Percentiles rank a stretch among this genome's conserved stretches.
Evolutionary conservation across 1,140 invertebrate genomes (phyloP).

Genomic region (Drosophila pallidifrons): DNA sequence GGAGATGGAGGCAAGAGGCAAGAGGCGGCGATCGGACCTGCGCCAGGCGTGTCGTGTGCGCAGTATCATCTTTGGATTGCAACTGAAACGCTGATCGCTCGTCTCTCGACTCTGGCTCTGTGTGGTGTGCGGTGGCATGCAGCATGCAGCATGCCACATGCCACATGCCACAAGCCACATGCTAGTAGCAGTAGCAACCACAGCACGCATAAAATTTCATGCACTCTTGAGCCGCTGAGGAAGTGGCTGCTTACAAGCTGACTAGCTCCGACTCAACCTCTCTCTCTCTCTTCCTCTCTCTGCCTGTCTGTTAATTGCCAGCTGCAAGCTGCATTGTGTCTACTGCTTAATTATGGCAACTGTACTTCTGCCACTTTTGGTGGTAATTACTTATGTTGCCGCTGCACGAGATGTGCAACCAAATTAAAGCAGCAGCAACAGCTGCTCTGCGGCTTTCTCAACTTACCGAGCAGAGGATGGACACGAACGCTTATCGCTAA

Average conservation of each 20-base stretch:
- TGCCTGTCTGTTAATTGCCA: slow-evolving; percentile 49
- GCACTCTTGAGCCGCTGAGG: slow-evolving; percentile 72
- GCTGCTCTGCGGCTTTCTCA: slow-evolving; percentile 16
- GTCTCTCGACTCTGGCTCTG: not conserved
- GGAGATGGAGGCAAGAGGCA: not conserved
- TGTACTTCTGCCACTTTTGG: slow-evolving; percentile 67
- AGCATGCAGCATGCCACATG: slow-evolving; percentile 53
- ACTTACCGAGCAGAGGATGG: slow-evolving; percentile 86
- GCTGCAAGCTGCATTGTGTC: slow-evolving; percentile 32
- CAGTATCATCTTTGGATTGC: slow-evolving; percentile 78
- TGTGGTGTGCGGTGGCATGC: slow-evolving; percentile 4
- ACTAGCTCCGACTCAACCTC: not conserved
- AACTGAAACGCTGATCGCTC: slow-evolving; percentile 50
- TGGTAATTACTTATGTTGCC: slow-evolving; percentile 64
- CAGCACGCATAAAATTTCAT: slow-evolving; percentile 83
- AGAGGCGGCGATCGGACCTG: slow-evolving; percentile 52
- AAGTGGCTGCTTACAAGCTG: slow-evolving; percentile 42
- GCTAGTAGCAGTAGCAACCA: not conserved
- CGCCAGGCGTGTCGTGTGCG: slow-evolving; percentile 81
- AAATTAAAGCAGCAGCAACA: slow-evolving; percentile 50
- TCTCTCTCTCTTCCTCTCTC: too few relatives aligned
- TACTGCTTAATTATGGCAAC: slow-evolving; percentile 72
- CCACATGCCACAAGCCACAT: too few relatives aligned
- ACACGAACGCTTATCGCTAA: slow-evolving; percentile 88
- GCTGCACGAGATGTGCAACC: slow-evolving; percentile 68